These are phyloP conservation scores for Microchrysa polita DNA, from an alignment of 2,888 invertebrate species.

Conservation along the genomic window DNA sequence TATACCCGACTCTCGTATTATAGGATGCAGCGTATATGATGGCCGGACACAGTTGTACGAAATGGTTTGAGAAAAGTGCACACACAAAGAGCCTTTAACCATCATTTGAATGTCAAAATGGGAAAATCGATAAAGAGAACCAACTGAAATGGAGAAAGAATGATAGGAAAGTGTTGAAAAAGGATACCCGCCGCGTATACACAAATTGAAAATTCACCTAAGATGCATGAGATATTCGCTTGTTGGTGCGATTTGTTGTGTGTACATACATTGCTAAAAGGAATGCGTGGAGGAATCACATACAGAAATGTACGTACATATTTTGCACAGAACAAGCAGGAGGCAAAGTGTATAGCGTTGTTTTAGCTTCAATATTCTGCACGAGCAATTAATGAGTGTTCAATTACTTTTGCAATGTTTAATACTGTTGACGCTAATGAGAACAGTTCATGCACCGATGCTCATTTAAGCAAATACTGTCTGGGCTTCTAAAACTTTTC, in stretches of 20 bases:
- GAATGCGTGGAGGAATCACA: background rate
- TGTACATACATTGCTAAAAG: background rate
- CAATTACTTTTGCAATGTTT: too few relatives aligned
- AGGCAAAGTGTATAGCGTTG: too few relatives aligned
- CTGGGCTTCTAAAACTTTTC: too few relatives aligned
- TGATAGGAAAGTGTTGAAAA: background rate
- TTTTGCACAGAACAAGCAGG: too few relatives aligned
- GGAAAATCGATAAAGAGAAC: constrained; percentile 12
- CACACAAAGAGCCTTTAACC: constrained; percentile 30
- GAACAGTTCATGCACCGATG: too few relatives aligned
- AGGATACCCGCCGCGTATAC: background rate
- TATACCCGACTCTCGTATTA: too few relatives aligned
- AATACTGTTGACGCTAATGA: too few relatives aligned
- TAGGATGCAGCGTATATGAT: background rate
- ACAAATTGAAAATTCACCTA: background rate
- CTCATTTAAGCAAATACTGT: too few relatives aligned
- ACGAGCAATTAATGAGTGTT: too few relatives aligned
- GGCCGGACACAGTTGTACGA: background rate
- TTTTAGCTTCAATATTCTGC: too few relatives aligned
- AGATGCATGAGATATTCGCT: background rate
- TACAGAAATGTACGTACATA: too few relatives aligned
- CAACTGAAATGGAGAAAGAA: constrained; percentile 19
- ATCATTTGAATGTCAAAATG: constrained; percentile 27
- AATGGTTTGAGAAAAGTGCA: background rate
- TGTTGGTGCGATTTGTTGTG: background rate